Evolutionary conservation across 2,888 invertebrate genomes (phyloP), one percentile per base, ranked within the genome.

Genomic region (Nomada fabriciana): DNA sequence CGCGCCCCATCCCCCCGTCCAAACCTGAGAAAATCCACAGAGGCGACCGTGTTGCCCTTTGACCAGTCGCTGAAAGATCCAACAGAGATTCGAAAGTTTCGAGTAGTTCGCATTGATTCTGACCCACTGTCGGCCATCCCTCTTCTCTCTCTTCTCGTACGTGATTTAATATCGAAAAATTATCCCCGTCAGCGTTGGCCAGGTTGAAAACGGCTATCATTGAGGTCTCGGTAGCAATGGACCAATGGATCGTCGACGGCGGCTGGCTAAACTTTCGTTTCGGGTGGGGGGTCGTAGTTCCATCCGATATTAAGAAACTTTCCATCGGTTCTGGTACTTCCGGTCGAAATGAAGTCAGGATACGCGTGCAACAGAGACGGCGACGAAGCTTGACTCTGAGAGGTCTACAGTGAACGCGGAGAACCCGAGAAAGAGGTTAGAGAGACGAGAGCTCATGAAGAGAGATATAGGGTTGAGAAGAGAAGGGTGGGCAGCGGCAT

Each of bases 271-370:
- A 88, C 79, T 88, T 88, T 85, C 74, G 77, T 81, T 36, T 7
- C 29, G 29, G 29, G 7, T 1, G 80, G 83, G 86, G 63, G 83
- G 75, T 85, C 75, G 78, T 71, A 79, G 75, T 76, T 82, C 83
- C 83, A 87, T 91, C 84, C 88, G 92, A 92, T 92, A 92, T 92
- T 92, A 92, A 91, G 92, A 92, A 92, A 91, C 92, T 92, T 92
- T 92, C 86, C 89, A 91, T 91, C 86, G 90, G 89, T 84, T 89
- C 80, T 84, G 85, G 87, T 85, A 76, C 78, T 82, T 85, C 76
- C 57, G 77, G 76, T 76, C 79, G 85, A 86, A 88, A 88, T 88
- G 86, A 88, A 88, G 72, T 81, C 79, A 47, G 57, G 75, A 60
- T 75, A 73, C 77, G 80, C 75, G 70, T 43, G 78, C 52, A 76